Evolutionary conservation across 1,140 invertebrate species (phyloP).

Genomic region (Macrostomum lignano): DNA sequence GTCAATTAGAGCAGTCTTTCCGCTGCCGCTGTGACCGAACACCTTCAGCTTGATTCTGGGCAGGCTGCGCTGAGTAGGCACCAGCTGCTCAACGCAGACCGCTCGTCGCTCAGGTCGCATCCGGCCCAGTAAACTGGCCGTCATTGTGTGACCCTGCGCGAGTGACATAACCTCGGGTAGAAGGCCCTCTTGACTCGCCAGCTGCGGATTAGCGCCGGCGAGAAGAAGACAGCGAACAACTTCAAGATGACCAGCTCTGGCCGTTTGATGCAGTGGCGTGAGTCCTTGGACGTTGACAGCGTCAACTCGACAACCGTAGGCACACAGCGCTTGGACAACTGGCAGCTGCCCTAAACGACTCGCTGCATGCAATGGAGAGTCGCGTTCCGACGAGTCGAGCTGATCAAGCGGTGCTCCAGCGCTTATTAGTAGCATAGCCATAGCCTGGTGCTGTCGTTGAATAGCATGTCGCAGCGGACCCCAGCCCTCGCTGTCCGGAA

Average conservation of each 20-base stretch:
- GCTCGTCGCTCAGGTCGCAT: constrained; percentile 34
- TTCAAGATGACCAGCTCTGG: constrained; percentile 42
- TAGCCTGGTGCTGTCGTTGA: constrained; percentile 34
- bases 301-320: constrained; percentile 42
- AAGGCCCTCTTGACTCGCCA: constrained; percentile 38
- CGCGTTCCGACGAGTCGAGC: constrained; percentile 42
- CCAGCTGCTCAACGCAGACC: constrained; percentile 40
- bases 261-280: constrained; percentile 44
- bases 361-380: constrained; percentile 45
- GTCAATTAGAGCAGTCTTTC: constrained; percentile 44
- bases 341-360: constrained; percentile 37
- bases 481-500: too few species aligned
- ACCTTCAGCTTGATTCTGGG: constrained; percentile 43
- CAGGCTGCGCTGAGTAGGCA: constrained; percentile 33
- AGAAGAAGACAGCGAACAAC: constrained; percentile 44
- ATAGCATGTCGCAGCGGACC: constrained; percentile 38
- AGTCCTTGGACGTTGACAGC: constrained; percentile 35
- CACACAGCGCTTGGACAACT: constrained; percentile 43
- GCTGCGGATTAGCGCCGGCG: constrained; percentile 27
- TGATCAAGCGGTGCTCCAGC: constrained; percentile 50
- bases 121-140: too few species aligned
- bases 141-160: constrained; percentile 43
- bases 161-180: constrained; percentile 51
- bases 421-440: constrained; percentile 60
- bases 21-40: constrained; percentile 44